Base-by-base conservation (phyloP, 2,113 vertebrate species). In the Acrocephalus kingi region DNA sequence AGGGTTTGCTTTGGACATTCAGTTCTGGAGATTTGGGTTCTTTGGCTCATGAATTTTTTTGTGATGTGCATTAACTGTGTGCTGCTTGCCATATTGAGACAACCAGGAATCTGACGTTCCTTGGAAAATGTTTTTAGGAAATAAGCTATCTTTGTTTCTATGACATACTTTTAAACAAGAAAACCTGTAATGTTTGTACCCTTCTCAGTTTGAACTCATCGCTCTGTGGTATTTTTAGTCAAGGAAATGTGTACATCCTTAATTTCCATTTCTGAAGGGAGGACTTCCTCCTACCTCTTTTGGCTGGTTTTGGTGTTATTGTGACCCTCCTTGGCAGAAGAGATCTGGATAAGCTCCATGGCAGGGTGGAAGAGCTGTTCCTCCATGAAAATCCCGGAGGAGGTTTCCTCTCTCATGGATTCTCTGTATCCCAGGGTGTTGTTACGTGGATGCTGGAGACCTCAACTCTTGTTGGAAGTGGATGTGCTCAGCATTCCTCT, bases 241-340 rank as follows among this genome's bases (percentile, higher is more conserved):
- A 52, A 91, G 78, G 85, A 91, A 94, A 66, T 73, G 48, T 90
- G 56, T 83, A 31, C 51, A 43, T 89, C 78, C 82, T 85, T 80
- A 19, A 48, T 73, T 90, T 90, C 46, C 55, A 48, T 73, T 85
- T 89, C 43, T 93, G n/a, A 77, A 64, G 37, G 28, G 54, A 91
- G 71, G 18, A 30, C 46, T 94, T 93, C 74, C 58, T 79, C 63
- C 74, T 89, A n/a, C 81, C 45, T 88, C 43, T 63, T 80, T 21
- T 71, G 62, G 54, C 35, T 45, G 46, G 6, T 68, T 90, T 51
- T 76, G 77, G 58, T 90, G 75, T 45, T 88, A 10, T 1, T 85
- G 68, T 93, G 82, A 59, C 39, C 51, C 49, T 90, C 56, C 27
- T 59, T 86, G 75, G 75, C 89, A 87, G 59, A 46, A 7, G 66